A percentile compares a stretch with the other conserved stretches of the same genome.
These are phyloP conservation scores for Lordiphosa andalusiaca DNA, from an alignment of 2,888 invertebrate species.

Conservation along the genomic window DNA sequence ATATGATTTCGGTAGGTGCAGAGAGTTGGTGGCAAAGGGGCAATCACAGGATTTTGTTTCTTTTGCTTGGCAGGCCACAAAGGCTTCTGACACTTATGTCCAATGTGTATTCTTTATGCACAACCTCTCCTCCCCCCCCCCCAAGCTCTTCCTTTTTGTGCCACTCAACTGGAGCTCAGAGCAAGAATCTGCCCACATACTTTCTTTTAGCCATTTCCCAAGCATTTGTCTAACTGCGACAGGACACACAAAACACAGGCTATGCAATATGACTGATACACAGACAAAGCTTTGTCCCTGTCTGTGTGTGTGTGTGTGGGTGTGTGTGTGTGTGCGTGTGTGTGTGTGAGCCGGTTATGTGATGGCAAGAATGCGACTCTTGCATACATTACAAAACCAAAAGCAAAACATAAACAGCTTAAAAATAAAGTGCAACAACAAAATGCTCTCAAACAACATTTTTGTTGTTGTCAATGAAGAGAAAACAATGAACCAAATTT, in stretches of 20 bases:
- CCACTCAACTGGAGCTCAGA: slow-evolving; percentile 23
- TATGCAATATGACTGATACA: slow-evolving; percentile 30
- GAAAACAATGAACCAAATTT: too few species aligned
- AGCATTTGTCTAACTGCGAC: slow-evolving; percentile 36
- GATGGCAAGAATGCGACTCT: slow-evolving; percentile 37
- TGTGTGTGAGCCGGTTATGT: slow-evolving; percentile 23
- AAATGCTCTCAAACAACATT: background rate
- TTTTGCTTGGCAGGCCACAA: slow-evolving; percentile 39
- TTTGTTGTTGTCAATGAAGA: too few species aligned
- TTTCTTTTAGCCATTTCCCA: slow-evolving; percentile 35
- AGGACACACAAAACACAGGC: slow-evolving; percentile 26
- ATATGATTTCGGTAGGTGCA: background rate
- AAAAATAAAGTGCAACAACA: slow-evolving; percentile 34
- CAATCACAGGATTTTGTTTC: slow-evolving; percentile 5
- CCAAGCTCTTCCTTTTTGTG: slow-evolving; percentile 21
- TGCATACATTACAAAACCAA: slow-evolving; percentile 48
- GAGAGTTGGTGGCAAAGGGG: too few species aligned
- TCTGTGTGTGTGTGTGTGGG: slow-evolving; percentile 11
- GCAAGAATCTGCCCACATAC: slow-evolving; percentile 36
- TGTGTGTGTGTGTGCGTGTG: slow-evolving; percentile 13
- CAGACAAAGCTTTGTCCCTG: slow-evolving; percentile 14
- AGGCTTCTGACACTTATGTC: slow-evolving; percentile 54
- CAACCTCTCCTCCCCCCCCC: background rate
- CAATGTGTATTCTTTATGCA: slow-evolving; percentile 18
- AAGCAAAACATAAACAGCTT: slow-evolving; percentile 62